Base-by-base conservation (phyloP, 2,888 invertebrate genomes). In the Perdita meconis region DNA sequence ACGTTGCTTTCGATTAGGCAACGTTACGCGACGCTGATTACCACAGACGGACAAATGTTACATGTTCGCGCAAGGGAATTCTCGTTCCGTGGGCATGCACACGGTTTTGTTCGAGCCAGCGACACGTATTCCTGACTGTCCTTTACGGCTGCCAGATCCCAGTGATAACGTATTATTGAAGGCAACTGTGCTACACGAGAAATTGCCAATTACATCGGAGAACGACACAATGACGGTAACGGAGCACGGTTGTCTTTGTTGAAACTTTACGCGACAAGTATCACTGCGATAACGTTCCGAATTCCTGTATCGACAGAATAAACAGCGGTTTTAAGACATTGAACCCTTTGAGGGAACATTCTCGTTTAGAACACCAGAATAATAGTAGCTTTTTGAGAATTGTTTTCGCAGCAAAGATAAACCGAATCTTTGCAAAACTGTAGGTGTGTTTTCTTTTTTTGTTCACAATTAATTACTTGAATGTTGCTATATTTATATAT, bases 101-200 rank as follows among this genome's bases (percentile, higher is more conserved):
- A 19, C 40, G 53, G 26, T 64, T 56, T 66, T 38, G 53, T 73
- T 56, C 30, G 59, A 36, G 40, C 19, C 61, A 63, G 50, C 70
- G 61, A 53, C 64, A 61, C 56, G 53, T 56, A 53, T 69, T 86
- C 81, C 60, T 57, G 50, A 67, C 60, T 36, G 71, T 75, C 63
- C 74, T 71, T 79, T 78, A 38, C 64, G 55, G 59, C 57, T 66
- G 81, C 63, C 66, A 79, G 68, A 68, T 72, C 67, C n/a, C 71
- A 34, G 38, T 56, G 83, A 86, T 86, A 87, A 82, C 57, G 82
- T 75, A 75, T 72, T 75, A 73, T 86, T 80, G 85, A 76, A 70
- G 51, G 34, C 47, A 72, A 12, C 53, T 51, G 59, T 50, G 36
- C 40, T 47, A 50, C 30, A n/a, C 55, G 57, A 64, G 67, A 73